Evolutionary conservation across 2,888 invertebrate species (phyloP).

Genomic region (Panzeria rudis): DNA sequence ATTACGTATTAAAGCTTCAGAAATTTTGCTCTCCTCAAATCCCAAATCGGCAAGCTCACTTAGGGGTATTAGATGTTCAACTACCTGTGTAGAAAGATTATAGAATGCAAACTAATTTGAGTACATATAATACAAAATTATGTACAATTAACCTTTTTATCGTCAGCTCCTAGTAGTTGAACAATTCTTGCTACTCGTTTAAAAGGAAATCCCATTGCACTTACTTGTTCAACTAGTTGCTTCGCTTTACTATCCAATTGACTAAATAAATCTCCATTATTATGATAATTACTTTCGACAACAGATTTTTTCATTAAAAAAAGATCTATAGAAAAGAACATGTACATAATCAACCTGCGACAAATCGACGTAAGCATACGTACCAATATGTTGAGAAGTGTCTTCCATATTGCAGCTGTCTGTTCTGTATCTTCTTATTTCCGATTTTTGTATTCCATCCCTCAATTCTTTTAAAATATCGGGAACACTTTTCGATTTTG

Average conservation of each 20-base stretch:
- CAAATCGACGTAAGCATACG: not conserved
- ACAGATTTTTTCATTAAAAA: conserved; percentile 15
- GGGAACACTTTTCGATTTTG: conserved; percentile 87
- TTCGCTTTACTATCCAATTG: conserved; percentile 51
- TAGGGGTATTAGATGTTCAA: conserved; percentile 92
- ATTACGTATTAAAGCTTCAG: conserved; percentile 89
- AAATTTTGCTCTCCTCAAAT: conserved; percentile 90
- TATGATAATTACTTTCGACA: not conserved
- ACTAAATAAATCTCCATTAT: conserved; percentile 30
- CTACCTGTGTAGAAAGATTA: conserved; percentile 85
- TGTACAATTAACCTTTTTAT: conserved; percentile 88
- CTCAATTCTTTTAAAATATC: conserved; percentile 90
- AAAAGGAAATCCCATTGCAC: conserved; percentile 94
- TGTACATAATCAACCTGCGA: not conserved
- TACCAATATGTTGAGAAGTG: conserved; percentile 48
- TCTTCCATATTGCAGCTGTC: conserved; percentile 84
- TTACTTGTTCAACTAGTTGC: conserved; percentile 88
- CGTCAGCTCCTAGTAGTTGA: conserved; percentile 90
- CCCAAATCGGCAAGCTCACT: conserved; percentile 92
- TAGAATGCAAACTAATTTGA: no score
- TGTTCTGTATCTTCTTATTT: conserved; percentile 85
- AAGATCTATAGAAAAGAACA: not conserved
- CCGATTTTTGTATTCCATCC: conserved; percentile 86
- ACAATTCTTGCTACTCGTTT: conserved; percentile 92
- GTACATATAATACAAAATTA: not conserved